Percentiles rank a stretch among this genome's conserved stretches.
phyloP scores from a whole-genome alignment of 2,888 invertebrate species.

The Agrotis ipsilon region DNA sequence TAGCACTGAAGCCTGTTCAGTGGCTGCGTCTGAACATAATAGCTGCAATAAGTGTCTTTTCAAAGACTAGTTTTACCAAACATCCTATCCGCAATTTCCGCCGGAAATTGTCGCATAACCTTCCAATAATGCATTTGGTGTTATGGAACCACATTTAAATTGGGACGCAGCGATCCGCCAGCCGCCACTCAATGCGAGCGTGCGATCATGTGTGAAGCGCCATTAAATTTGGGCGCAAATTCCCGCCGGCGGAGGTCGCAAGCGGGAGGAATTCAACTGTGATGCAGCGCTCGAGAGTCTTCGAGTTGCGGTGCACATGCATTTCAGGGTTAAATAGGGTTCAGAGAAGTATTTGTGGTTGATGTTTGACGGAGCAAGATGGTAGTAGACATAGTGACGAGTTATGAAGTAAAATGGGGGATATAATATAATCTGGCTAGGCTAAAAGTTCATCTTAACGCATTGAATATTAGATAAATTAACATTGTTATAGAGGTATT shows the following conservation, averaged over 20 bases:
- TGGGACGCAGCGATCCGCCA: slow-evolving; percentile 78
- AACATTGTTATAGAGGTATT: neutral
- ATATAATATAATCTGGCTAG: neutral
- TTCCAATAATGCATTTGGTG: slow-evolving; percentile 52
- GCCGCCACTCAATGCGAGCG: slow-evolving; percentile 53
- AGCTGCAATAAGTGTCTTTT: neutral
- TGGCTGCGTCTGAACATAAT: neutral
- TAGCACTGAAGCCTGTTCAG: slow-evolving; percentile 12
- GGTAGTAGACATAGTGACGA: neutral
- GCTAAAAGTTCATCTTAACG: neutral
- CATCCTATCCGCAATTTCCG: neutral
- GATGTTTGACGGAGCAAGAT: slow-evolving; percentile 1
- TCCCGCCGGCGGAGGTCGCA: slow-evolving; percentile 36
- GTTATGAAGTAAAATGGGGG: neutral
- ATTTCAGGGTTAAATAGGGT: slow-evolving; percentile 37
- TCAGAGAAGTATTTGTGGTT: slow-evolving; percentile 26
- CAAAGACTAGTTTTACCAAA: neutral
- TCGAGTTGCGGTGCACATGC: slow-evolving; percentile 45
- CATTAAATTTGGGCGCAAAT: slow-evolving; percentile 53
- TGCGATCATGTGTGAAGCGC: slow-evolving; percentile 50
- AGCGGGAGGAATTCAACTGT: slow-evolving; percentile 45
- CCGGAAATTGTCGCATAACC: neutral
- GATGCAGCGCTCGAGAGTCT: slow-evolving; percentile 39
- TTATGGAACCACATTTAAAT: slow-evolving; percentile 79
- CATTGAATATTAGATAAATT: neutral